phyloP scores from a whole-genome alignment of 2,888 invertebrate genomes.

The Anticlea derivata region DNA sequence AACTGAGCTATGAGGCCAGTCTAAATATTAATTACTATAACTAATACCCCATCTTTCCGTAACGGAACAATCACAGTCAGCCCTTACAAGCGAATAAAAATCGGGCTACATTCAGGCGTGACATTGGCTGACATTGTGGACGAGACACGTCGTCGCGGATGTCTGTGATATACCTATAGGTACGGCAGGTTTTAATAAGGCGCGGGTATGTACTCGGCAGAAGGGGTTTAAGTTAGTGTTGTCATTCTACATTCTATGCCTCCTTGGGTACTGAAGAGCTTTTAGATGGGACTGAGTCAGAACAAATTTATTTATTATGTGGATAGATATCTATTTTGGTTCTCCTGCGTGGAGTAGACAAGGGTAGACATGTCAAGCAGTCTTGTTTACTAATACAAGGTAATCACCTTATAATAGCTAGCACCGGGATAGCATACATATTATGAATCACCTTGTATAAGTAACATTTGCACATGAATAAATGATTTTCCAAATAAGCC shows the following conservation, averaged over 20 bases:
- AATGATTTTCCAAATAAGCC: slow-evolving; percentile 2
- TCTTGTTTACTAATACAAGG: too few species aligned
- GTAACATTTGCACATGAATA: slow-evolving; percentile 1
- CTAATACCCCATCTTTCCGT: slow-evolving; percentile 3
- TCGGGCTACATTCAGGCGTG: slow-evolving; percentile 26
- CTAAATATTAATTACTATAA: too few species aligned
- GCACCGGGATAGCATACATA: too few species aligned
- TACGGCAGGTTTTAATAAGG: slow-evolving; percentile 14
- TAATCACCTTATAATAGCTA: too few species aligned
- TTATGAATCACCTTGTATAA: too few species aligned
- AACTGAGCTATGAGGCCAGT: too few species aligned
- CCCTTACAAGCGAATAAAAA: slow-evolving; percentile 28
- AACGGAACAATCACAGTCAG: slow-evolving; percentile 20
- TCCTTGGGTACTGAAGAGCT: background rate
- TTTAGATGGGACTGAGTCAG: too few species aligned
- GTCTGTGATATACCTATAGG: background rate
- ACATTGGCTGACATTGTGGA: slow-evolving; percentile 32
- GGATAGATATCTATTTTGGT: background rate
- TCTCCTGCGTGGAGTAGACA: background rate
- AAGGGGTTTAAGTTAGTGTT: too few species aligned
- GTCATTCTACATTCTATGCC: background rate
- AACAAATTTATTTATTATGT: too few species aligned
- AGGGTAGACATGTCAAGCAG: slow-evolving; percentile 3
- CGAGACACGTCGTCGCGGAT: slow-evolving; percentile 14
- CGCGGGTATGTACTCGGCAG: too few species aligned